Conservation (phyloP, 1,140 invertebrate species). For the Telenomus remus region DNA sequence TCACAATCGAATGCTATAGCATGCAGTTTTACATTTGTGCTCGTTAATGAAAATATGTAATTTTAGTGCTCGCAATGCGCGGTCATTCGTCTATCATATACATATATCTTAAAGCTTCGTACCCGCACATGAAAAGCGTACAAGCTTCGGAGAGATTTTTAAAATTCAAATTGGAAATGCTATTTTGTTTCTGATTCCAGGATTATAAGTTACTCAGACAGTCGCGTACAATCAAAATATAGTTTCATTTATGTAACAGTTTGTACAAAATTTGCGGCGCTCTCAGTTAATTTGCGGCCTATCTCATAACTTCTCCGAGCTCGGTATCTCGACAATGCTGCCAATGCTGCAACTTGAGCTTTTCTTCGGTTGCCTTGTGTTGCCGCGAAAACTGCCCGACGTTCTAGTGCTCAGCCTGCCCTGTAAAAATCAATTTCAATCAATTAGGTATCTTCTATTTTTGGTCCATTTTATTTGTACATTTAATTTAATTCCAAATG, state of each 20-base stretch:
- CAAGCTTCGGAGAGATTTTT: slow-evolving; percentile 27
- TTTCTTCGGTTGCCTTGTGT: slow-evolving; percentile 58
- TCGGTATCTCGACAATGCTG: slow-evolving; percentile 66
- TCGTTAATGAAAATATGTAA: slow-evolving; percentile 34
- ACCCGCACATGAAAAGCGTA: slow-evolving; percentile 34
- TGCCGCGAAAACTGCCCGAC: slow-evolving; percentile 55
- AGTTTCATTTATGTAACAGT: slow-evolving; percentile 7
- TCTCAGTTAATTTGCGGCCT: slow-evolving; percentile 1
- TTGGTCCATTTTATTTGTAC: too few species aligned
- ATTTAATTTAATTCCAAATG: not conserved
- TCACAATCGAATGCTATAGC: slow-evolving; percentile 30
- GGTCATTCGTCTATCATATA: slow-evolving; percentile 27
- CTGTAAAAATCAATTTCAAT: slow-evolving; percentile 31
- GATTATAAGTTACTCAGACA: not conserved
- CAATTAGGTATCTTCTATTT: too few species aligned
- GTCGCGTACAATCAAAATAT: slow-evolving; percentile 26
- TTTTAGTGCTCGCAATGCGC: slow-evolving; percentile 6
- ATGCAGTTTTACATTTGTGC: slow-evolving; percentile 31
- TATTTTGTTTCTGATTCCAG: not conserved
- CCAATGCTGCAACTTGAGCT: slow-evolving; percentile 66
- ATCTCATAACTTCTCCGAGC: slow-evolving; percentile 63
- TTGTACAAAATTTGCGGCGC: slow-evolving; percentile 27
- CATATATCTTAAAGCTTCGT: slow-evolving; percentile 9
- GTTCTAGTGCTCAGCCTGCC: slow-evolving; percentile 57
- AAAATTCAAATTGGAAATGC: slow-evolving; percentile 15